phyloP scores from a whole-genome alignment of 2,113 vertebrate genomes.

The Sinocyclocheilus rhinocerous region DNA sequence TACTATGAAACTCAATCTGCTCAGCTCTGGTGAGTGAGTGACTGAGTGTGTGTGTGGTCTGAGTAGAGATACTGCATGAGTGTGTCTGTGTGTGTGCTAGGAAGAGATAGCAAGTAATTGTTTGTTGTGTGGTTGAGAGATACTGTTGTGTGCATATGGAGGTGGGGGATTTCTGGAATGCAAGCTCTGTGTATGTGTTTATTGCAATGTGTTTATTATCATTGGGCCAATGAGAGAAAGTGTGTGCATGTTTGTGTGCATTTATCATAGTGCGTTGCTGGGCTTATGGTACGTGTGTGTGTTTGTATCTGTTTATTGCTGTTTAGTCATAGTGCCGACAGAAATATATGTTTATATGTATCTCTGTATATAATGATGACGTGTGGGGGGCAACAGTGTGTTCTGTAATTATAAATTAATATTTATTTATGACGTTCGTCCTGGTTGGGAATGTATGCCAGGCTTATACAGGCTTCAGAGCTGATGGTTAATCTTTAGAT shows the following conservation, averaged over 20 bases:
- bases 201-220: constrained; percentile 27
- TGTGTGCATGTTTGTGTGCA: constrained; percentile 45
- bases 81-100: constrained; percentile 29
- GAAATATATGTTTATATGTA: constrained; percentile 18
- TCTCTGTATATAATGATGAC: background rate
- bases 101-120: constrained; percentile 37
- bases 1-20: constrained; percentile 63
- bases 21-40: constrained; percentile 66
- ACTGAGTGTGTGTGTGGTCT: constrained; percentile 7
- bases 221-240: background rate
- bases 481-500: background rate
- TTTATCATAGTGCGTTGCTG: constrained; percentile 44
- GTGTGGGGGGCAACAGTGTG: background rate
- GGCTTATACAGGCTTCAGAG: background rate
- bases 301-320: constrained; percentile 36
- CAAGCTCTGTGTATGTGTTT: constrained; percentile 41
- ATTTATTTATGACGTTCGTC: background rate
- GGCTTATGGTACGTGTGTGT: constrained; percentile 25
- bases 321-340: constrained; percentile 39
- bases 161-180: constrained; percentile 54
- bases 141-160: constrained; percentile 19
- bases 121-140: constrained; percentile 33
- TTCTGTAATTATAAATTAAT: background rate
- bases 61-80: background rate
- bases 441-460: background rate